A percentile compares a stretch with the other conserved stretches of the same genome.
Evolutionary conservation across 2,113 vertebrate species (phyloP).

Genomic region (Cariama cristata): DNA sequence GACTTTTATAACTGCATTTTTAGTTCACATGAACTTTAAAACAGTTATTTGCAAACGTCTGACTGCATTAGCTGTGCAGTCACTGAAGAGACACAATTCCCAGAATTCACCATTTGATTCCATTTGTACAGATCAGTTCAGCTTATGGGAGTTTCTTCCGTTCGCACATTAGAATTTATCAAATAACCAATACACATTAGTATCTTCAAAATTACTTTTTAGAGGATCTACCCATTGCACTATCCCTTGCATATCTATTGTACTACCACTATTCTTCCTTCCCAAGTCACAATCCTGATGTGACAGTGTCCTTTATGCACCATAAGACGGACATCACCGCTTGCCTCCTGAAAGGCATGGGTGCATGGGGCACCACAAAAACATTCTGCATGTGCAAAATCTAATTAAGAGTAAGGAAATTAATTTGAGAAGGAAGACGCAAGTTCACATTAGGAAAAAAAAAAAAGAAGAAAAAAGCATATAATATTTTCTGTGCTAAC

Average conservation of each 20-base stretch:
- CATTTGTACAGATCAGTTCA: neutral
- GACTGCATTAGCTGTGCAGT: neutral
- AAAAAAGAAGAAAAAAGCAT: neutral
- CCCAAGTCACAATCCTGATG: fast-evolving
- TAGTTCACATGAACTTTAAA: neutral
- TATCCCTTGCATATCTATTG: neutral
- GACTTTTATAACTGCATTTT: neutral
- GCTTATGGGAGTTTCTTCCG: neutral
- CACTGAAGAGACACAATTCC: neutral
- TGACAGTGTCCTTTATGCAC: neutral
- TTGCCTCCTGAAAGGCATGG: neutral
- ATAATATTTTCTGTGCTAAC: neutral
- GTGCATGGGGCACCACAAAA: neutral
- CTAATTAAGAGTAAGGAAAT: neutral
- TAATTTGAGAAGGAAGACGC: neutral
- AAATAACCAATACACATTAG: fast-evolving
- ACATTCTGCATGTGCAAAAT: neutral
- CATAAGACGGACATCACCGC: neutral
- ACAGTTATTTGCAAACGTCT: neutral
- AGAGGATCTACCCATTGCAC: neutral
- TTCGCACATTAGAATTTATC: neutral
- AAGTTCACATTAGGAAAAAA: neutral
- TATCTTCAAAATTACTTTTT: neutral
- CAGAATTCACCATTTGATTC: neutral
- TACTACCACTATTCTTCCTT: neutral